Base-by-base conservation (phyloP, 2,113 vertebrate genomes). In the Cheirogaleus medius region DNA sequence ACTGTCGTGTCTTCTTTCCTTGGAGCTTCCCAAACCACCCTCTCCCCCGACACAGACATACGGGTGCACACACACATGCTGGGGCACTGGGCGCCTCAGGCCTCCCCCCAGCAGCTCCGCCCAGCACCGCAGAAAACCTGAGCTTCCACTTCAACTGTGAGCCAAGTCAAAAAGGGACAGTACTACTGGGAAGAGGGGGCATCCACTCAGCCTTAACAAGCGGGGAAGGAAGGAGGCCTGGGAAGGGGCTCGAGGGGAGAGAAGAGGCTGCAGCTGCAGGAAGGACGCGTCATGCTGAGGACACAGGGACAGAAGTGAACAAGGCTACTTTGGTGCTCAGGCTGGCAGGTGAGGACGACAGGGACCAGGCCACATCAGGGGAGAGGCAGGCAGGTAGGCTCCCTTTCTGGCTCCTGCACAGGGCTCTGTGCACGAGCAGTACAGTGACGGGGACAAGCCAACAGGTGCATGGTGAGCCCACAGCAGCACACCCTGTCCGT, bases 31-130 rank as follows among this genome's bases (percentile, higher is more conserved):
- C 29, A 18, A 5, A 12, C 42, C 20, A 42, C 7, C 32, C 1
- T 14, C 18, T 47, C 68, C 15, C 64, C 21, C 5, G 2, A 6
- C 34, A 52, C 7, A 32, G 32, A n/a, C 64, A 63, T 10, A 63
- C 27, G 10, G 13, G 54, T 56, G 6, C 7, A 10, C 15, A 34
- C 32, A 34, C 27, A 44, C 3, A 27, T 14, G 54, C 21, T 1
- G 0, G 0, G 20, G 56, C 27, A 18, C n/a, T n/a, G 2, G 42
- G 49, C 0, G 0, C 47, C 39, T 15, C 39, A 13, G 13, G 10
- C 56, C 49, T 34, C 20, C 12, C 6, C 63, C 6, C 20, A 13
- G 20, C 20, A 29, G 85, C 64, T 73, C 23, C 47, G 20, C 58
- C 78, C 20, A 9, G n/a, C 29, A 34, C 34, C 3, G 1, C 6